Evolutionary conservation across 2,888 invertebrate species (phyloP).

Genomic region (Minunthozetes semirufus): DNA sequence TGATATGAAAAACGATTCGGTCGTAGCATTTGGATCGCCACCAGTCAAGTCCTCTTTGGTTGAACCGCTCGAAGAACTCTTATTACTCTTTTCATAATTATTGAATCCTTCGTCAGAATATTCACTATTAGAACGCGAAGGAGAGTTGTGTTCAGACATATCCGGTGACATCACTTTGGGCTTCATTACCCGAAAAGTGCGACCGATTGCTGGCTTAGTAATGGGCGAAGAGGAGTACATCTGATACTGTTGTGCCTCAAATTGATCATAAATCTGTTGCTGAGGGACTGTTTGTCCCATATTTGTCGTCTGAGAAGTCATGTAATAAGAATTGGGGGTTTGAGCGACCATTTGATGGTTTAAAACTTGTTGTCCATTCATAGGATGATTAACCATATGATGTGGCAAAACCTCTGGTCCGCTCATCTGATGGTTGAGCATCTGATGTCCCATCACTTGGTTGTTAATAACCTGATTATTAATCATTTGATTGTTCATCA

Average conservation of each 20-base stretch:
- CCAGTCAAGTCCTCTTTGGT: neutral
- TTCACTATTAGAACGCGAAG: slow-evolving; percentile 31
- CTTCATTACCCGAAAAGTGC: slow-evolving; percentile 45
- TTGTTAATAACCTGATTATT: neutral
- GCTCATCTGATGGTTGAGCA: neutral
- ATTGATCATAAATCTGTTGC: neutral
- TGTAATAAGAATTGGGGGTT: neutral
- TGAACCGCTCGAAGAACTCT: slow-evolving; percentile 8
- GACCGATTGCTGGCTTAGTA: slow-evolving; percentile 57
- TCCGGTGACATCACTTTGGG: slow-evolving; percentile 42
- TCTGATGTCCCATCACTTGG: neutral
- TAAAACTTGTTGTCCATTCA: neutral
- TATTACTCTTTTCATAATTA: neutral
- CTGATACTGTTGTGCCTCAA: neutral
- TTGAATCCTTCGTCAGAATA: slow-evolving; percentile 13
- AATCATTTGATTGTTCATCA: slow-evolving; percentile 4
- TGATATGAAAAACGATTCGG: slow-evolving; percentile 71
- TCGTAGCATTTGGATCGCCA: slow-evolving; percentile 30
- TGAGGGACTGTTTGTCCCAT: neutral
- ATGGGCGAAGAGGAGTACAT: slow-evolving; percentile 60
- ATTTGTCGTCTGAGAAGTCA: neutral
- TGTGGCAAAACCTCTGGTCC: neutral
- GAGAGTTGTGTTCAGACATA: slow-evolving; percentile 35
- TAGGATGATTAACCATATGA: neutral
- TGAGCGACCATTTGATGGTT: neutral